Conservation (phyloP, 2,888 invertebrate genomes). For the Synergus itoensis region DNA sequence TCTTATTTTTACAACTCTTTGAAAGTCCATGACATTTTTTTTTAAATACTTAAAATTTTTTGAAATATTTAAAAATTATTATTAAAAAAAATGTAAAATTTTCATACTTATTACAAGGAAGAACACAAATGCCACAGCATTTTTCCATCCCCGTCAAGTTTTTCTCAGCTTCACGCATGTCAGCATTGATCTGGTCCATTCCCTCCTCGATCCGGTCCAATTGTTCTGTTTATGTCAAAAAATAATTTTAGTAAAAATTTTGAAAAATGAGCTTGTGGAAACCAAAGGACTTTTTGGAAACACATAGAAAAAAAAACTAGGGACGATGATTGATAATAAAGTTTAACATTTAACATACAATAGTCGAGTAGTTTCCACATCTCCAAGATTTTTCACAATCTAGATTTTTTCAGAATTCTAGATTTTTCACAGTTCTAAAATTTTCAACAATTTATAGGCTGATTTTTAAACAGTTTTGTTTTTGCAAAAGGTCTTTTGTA, state of each 20-base stretch:
- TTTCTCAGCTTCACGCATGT: conserved; percentile 99
- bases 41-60: too few relatives aligned
- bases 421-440: neutral
- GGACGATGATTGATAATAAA: neutral
- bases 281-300: conserved; percentile 10
- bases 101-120: conserved; percentile 98
- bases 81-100: neutral
- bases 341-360: conserved; percentile 28
- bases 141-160: conserved; percentile 99
- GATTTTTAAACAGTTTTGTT: conserved; percentile 29
- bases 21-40: too few relatives aligned
- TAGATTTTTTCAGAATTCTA: neutral
- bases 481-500: conserved; percentile 4
- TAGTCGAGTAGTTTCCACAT: conserved; percentile 27
- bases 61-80: too few relatives aligned
- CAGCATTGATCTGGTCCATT: conserved; percentile 99
- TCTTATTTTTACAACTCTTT: too few relatives aligned
- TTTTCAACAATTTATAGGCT: conserved; percentile 10
- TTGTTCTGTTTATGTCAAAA: conserved; percentile 87
- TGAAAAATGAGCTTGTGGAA: conserved; percentile 8
- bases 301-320: neutral
- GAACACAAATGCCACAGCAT: conserved; percentile 98
- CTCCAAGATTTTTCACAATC: neutral
- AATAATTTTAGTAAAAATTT: neutral
- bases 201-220: conserved; percentile 99